Evolutionary conservation across 2,888 invertebrate species (phyloP).

Genomic region (Ceriagrion tenellum): DNA sequence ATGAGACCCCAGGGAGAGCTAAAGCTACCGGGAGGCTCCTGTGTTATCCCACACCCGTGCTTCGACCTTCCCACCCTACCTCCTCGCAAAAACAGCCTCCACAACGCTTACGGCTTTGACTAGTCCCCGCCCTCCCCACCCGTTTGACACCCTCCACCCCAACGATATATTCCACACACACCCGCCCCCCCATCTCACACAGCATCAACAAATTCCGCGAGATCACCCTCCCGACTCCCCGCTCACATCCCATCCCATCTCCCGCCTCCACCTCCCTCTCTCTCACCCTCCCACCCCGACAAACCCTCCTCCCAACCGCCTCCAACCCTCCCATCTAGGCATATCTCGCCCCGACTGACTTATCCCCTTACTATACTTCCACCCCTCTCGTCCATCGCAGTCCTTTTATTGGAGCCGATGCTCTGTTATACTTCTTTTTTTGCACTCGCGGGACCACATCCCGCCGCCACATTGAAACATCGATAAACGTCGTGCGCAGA

Average conservation of each 20-base stretch:
- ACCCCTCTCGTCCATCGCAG: neutral
- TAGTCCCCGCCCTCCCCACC: neutral
- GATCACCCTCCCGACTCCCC: neutral
- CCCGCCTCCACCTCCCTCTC: neutral
- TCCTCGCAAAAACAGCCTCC: neutral
- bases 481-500: neutral
- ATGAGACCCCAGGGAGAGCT: constrained; percentile 59
- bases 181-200: neutral
- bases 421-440: neutral
- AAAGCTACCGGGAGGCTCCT: constrained; percentile 30
- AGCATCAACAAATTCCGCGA: neutral
- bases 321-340: neutral
- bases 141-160: neutral
- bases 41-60: constrained; percentile 6
- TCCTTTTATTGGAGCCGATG: neutral
- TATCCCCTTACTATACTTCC: neutral
- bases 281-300: neutral
- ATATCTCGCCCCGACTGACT: neutral
- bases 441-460: neutral
- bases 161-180: neutral
- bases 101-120: neutral
- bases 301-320: neutral
- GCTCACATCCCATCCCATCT: too few relatives aligned
- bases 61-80: neutral
- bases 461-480: neutral